These are phyloP conservation scores for Pandemis cinnamomeana DNA, from an alignment of 2,888 invertebrate genomes.

Conservation along the genomic window DNA sequence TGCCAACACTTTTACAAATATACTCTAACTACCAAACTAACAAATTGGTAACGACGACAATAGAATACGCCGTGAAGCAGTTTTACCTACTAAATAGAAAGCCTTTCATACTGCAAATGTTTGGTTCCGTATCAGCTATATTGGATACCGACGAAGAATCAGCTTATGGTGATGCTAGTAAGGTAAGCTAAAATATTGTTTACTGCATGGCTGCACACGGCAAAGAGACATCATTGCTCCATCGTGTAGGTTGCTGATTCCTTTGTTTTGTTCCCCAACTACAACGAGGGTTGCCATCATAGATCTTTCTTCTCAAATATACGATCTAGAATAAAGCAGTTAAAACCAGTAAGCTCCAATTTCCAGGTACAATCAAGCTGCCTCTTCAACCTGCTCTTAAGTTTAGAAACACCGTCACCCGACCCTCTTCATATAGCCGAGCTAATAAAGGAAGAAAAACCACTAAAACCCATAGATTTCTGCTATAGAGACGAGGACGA, in stretches of 20 bases:
- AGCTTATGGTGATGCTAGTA: constrained; percentile 95
- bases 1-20: constrained; percentile 98
- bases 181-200: constrained; percentile 80
- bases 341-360: not conserved
- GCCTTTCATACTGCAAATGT: constrained; percentile 99
- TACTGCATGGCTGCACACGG: not conserved
- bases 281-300: not conserved
- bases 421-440: constrained; percentile 97
- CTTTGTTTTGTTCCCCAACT: not conserved
- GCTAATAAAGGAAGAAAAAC: constrained; percentile 95
- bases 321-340: not conserved
- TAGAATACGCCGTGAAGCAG: constrained; percentile 99
- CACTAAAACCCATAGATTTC: constrained; percentile 97
- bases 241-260: too few relatives aligned
- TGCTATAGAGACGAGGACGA: constrained; percentile 99
- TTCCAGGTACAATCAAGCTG: constrained; percentile 93
- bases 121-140: constrained; percentile 98
- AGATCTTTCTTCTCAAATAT: too few relatives aligned
- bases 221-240: not conserved
- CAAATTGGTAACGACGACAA: constrained; percentile 95
- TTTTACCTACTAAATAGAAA: constrained; percentile 99
- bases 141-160: constrained; percentile 96
- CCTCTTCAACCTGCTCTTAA: constrained; percentile 94
- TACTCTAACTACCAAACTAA: constrained; percentile 99
- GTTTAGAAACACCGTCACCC: constrained; percentile 96